Evolutionary conservation across 2,888 invertebrate species (phyloP).

Genomic region (Stenchaetothrips biformis): DNA sequence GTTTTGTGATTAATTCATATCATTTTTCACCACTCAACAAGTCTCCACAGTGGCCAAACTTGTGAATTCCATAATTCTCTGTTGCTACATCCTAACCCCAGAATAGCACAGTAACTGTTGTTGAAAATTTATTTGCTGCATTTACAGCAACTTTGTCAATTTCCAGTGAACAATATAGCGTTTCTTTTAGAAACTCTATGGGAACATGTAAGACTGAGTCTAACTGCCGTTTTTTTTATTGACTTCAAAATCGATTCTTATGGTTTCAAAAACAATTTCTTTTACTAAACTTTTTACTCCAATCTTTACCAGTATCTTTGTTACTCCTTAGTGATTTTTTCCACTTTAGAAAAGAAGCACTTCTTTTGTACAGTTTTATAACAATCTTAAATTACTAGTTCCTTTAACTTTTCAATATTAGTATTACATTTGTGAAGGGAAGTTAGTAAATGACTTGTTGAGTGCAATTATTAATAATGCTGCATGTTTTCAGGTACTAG

Average conservation of each 20-base stretch:
- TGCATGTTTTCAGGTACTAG: too few species aligned
- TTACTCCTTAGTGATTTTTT: background rate
- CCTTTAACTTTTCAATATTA: background rate
- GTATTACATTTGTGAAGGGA: background rate
- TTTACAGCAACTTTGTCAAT: background rate
- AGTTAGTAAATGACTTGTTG: too few species aligned
- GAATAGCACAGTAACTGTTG: too few species aligned
- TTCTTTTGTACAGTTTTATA: background rate
- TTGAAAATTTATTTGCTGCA: too few species aligned
- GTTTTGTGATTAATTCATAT: slow-evolving; percentile 16
- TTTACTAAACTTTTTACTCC: background rate
- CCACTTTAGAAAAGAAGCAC: background rate
- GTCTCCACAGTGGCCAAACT: background rate
- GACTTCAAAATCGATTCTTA: background rate
- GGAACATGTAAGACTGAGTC: slow-evolving; percentile 18
- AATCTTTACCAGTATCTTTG: background rate
- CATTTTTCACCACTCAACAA: slow-evolving; percentile 9
- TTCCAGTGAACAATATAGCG: background rate
- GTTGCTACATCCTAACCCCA: too few species aligned
- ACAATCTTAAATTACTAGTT: background rate
- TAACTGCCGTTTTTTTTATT: background rate
- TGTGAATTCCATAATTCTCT: background rate
- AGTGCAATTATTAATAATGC: too few species aligned
- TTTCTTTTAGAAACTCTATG: too few species aligned
- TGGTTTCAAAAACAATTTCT: background rate